Base-by-base conservation (phyloP, 2,113 vertebrate genomes). In the Salvelinus alpinus region DNA sequence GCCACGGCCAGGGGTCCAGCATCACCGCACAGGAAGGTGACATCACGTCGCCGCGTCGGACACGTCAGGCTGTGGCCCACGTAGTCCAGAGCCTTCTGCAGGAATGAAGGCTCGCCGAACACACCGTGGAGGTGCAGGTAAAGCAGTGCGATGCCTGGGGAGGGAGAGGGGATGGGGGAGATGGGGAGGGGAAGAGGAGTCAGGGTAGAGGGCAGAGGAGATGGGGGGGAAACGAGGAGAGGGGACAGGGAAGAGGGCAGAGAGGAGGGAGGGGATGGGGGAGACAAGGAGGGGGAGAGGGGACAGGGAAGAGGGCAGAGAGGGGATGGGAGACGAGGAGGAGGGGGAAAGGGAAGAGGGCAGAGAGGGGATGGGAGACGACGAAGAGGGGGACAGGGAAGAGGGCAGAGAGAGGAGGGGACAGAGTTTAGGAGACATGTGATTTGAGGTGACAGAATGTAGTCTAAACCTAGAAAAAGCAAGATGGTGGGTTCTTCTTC, bases 11-110 rank as follows among this genome's bases (percentile, higher is more conserved):
- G 90, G 0, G 97, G 96, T 2, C 98, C 98, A 0, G 95, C 91
- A 1, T 97, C 97, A 0, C 98, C 98, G 0, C 98, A 99, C 20
- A 99, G 90, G 88, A 99, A 99, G 31, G 97, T 99, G 87, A 97
- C 94, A 57, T 95, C 95, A 74, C 94, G 95, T 2, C 93, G 90
- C 14, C 88, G 94, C 18, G 93, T 96, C 90, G 97, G 31, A 64
- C 92, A 93, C 74, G 80, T 94, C 76, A 99, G 92, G 77, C 95
- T 95, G 82, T 86, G 96, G 88, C 90, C 94, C 22, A 94, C 89
- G 0, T 98, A 91, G 12, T 95, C 90, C 0, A 95, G 92, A 1
- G 98, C 96, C 82, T 81, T 93, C 74, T 96, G 94, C 0, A 99
- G 94, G 78, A 94, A 95, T 60, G 89, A 86, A 1, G 92, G 76